Conservation (phyloP, 1,140 invertebrate genomes). For the Lordiphosa clarofinis region DNA sequence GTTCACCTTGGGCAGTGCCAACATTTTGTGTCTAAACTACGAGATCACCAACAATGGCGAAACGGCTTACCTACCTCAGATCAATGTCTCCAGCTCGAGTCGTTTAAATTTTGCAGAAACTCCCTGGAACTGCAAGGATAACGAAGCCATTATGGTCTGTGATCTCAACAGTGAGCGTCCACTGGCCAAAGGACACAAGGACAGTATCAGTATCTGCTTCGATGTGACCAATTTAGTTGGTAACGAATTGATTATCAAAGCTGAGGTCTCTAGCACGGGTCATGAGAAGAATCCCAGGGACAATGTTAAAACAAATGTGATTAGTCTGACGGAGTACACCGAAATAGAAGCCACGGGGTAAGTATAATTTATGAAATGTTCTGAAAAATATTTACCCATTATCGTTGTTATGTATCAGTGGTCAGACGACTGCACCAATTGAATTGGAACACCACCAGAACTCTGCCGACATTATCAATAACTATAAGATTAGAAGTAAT, state of each 20-base stretch:
- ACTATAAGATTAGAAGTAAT: slow-evolving; percentile 73
- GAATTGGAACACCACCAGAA: slow-evolving; percentile 65
- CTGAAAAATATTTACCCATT: no score
- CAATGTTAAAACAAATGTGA: slow-evolving; percentile 62
- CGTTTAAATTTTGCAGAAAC: slow-evolving; percentile 75
- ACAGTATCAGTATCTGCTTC: slow-evolving; percentile 71
- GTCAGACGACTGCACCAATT: slow-evolving; percentile 50
- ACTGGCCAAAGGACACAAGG: slow-evolving; percentile 58
- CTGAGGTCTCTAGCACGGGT: slow-evolving; percentile 79
- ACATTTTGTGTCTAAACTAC: slow-evolving; percentile 68
- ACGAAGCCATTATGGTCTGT: slow-evolving; percentile 58
- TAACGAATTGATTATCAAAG: slow-evolving; percentile 52
- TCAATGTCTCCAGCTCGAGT: slow-evolving; percentile 73
- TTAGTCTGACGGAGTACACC: slow-evolving; percentile 78
- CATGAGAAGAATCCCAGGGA: slow-evolving; percentile 65
- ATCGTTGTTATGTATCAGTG: slow-evolving; percentile 24
- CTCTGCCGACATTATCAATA: slow-evolving; percentile 56
- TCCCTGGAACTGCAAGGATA: slow-evolving; percentile 70
- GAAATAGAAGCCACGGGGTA: slow-evolving; percentile 80
- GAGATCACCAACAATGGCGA: slow-evolving; percentile 78
- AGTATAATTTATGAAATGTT: not conserved
- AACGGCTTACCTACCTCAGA: slow-evolving; percentile 79
- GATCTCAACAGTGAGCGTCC: slow-evolving; percentile 64
- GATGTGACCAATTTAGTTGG: slow-evolving; percentile 67
- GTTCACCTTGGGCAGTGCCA: slow-evolving; percentile 78